Base-by-base conservation (phyloP, 35 echinoderm and acorn worm genomes). In the Hemicentrotus pulcherrimus region DNA sequence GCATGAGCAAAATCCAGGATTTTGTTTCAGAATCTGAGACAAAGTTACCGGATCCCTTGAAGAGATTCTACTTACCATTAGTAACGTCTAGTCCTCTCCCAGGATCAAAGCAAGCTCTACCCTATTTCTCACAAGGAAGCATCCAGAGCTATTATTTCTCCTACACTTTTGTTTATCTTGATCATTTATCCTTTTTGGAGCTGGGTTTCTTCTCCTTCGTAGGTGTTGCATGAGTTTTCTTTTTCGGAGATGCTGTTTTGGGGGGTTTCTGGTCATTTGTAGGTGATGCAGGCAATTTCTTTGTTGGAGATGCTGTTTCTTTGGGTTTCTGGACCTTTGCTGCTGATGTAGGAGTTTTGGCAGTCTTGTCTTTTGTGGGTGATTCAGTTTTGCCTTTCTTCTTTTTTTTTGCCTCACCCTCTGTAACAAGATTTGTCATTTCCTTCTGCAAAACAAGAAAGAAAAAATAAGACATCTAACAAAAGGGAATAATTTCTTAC, bases 141-240 rank as follows among this genome's bases (percentile, higher is more conserved):
- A 28, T 78, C 24, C 4, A n/a, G 12, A 78, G 19, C 65, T 78
- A 6, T 16, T 16, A 11, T 59, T 59, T 10, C 52, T 59, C 16
- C 52, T 14, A 16, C 2, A 14, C 11, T 59, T 78, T 78, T 78
- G 22, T 78, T 22, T 78, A 22, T n/a, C 24, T 28, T n/a, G 65
- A 78, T 78, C 65, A 78, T 78, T n/a, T 30, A 78, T 78, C 65
- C 65, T 78, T 78, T n/a, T 78, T 78, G 65, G 65, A 78, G 24
- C 65, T 78, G 65, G 65, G 65, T 78, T 78, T 78, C 22, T 22
- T 78, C 2, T 28, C 65, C 65, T 78, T 78, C 0, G 24, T 28
- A 0, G 65, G 65, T 28, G 65, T 28, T 24, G 24, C 61, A 70
- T 19, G 2, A 70, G 18, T 28, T 70, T 70, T 70, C 61, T 70